A percentile compares a stretch with the other conserved stretches of the same genome.
Evolutionary conservation across 2,113 vertebrate species (phyloP).

Genomic region (Zosterops japonicus): DNA sequence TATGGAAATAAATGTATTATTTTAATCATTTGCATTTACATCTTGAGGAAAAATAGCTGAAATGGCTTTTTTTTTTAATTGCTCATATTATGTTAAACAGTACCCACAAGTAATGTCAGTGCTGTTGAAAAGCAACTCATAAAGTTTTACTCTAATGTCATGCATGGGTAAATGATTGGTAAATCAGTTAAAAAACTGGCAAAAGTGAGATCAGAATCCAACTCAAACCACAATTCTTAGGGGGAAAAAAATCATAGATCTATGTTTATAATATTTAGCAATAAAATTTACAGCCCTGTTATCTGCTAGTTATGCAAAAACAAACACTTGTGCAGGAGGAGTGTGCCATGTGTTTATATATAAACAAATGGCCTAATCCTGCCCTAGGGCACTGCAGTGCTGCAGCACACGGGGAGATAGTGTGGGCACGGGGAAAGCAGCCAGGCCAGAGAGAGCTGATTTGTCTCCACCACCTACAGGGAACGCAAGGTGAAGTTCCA

Average conservation of each 20-base stretch:
- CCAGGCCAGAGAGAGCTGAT: conserved; percentile 1
- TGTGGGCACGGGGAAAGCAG: neutral
- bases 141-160: neutral
- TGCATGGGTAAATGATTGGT: neutral
- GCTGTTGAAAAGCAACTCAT: neutral
- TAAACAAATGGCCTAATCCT: conserved; percentile 72
- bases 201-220: conserved; percentile 4
- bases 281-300: conserved; percentile 72
- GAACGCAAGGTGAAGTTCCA: conserved; percentile 10
- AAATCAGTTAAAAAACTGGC: neutral
- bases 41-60: neutral
- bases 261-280: conserved; percentile 55
- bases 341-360: conserved; percentile 78
- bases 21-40: neutral
- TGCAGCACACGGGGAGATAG: neutral
- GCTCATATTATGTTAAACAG: neutral
- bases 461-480: neutral
- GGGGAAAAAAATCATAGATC: neutral
- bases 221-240: neutral
- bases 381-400: conserved; percentile 60
- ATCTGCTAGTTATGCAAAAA: conserved; percentile 64
- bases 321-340: conserved; percentile 67
- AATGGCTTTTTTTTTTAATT: neutral
- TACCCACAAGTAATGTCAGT: neutral
- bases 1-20: neutral